These are phyloP conservation scores for Hymenochirus boettgeri DNA, from an alignment of 2,113 vertebrate species.

Conservation along the genomic window DNA sequence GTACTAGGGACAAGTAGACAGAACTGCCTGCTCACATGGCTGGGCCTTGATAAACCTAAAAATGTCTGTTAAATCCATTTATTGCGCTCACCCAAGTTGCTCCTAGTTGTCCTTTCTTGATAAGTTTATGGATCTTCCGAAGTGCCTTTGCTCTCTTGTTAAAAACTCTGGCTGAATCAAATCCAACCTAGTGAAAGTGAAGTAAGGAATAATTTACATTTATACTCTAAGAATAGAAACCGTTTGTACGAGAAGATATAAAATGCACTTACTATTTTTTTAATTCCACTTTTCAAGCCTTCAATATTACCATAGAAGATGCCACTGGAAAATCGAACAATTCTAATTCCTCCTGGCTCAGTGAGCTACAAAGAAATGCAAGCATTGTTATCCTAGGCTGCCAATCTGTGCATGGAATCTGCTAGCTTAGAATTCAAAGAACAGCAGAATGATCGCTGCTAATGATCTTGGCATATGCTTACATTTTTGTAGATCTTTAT, in stretches of 20 bases:
- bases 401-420: neutral
- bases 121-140: constrained; percentile 74
- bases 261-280: constrained; percentile 65
- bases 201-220: constrained; percentile 3
- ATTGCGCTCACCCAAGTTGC: constrained; percentile 66
- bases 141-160: constrained; percentile 81
- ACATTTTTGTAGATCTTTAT: constrained; percentile 76
- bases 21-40: no score
- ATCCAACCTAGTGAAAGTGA: constrained; percentile 70
- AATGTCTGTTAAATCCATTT: no score
- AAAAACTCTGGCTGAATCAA: constrained; percentile 78
- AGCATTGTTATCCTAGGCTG: neutral
- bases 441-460: no score
- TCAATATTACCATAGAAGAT: constrained; percentile 86
- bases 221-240: neutral
- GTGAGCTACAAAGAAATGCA: constrained; percentile 58
- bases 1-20: no score
- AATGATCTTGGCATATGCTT: no score
- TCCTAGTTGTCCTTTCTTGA: constrained; percentile 76
- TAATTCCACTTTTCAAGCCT: constrained; percentile 75
- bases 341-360: constrained; percentile 75
- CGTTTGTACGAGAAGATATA: neutral
- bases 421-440: neutral
- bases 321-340: constrained; percentile 77
- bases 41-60: no score